Conservation (phyloP, 1,140 invertebrate species). For the Thereuonema tuberculata region DNA sequence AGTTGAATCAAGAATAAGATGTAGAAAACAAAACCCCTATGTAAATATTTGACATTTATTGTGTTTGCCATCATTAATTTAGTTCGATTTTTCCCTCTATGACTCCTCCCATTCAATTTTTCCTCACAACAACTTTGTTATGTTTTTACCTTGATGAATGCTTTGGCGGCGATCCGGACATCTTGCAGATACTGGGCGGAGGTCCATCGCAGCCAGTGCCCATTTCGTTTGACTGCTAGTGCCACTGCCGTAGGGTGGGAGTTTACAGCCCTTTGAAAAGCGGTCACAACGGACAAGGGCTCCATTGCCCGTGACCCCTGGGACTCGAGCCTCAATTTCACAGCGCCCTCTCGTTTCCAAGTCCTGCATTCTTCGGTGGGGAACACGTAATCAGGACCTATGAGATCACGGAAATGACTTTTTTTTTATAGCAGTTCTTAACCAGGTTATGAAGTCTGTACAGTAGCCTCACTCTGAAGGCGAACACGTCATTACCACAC, state of each 20-base stretch:
- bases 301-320: slow-evolving; percentile 37
- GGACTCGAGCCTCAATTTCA: slow-evolving; percentile 46
- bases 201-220: slow-evolving; percentile 46
- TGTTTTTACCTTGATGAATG: slow-evolving; percentile 64
- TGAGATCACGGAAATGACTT: too few relatives aligned
- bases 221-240: slow-evolving; percentile 45
- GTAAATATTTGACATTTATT: too few relatives aligned
- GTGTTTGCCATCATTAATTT: too few relatives aligned
- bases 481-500: too few relatives aligned
- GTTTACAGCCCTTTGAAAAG: slow-evolving; percentile 48
- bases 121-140: too few relatives aligned
- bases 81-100: too few relatives aligned
- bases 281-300: slow-evolving; percentile 60
- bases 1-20: too few relatives aligned
- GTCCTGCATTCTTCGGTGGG: slow-evolving; percentile 40
- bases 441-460: too few relatives aligned
- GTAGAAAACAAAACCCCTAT: too few relatives aligned
- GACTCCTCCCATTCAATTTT: too few relatives aligned
- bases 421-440: too few relatives aligned
- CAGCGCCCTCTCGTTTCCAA: slow-evolving; percentile 41
- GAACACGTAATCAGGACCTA: slow-evolving; percentile 57
- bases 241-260: slow-evolving; percentile 54
- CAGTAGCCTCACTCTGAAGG: too few relatives aligned
- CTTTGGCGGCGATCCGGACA: slow-evolving; percentile 63
- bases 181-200: slow-evolving; percentile 65